Evolutionary conservation across 2,888 invertebrate genomes (phyloP).

Genomic region (Erynnis tages): DNA sequence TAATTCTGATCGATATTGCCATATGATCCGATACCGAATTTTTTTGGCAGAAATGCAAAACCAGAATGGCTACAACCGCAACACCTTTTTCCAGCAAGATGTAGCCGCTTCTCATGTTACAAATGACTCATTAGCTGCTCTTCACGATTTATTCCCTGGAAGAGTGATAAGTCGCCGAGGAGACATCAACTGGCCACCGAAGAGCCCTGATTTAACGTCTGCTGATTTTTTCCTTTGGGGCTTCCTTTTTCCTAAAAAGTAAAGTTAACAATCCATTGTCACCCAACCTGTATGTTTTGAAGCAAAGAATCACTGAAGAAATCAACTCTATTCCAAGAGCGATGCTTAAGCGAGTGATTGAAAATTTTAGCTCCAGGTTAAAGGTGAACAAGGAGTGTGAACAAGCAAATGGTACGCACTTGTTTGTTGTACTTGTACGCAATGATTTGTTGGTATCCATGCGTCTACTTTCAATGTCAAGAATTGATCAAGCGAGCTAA

Average conservation of each 20-base stretch:
- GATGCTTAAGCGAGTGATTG: slow-evolving; percentile 34
- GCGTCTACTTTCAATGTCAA: too few relatives aligned
- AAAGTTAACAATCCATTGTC: slow-evolving; percentile 37
- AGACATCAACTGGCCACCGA: slow-evolving; percentile 36
- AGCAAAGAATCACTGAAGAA: slow-evolving; percentile 38
- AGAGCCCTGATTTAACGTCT: slow-evolving; percentile 35
- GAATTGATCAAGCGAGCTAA: too few relatives aligned
- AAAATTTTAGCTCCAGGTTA: not conserved
- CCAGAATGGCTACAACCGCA: slow-evolving; percentile 35
- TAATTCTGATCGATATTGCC: slow-evolving; percentile 25
- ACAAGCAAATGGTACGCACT: not conserved
- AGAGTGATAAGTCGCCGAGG: slow-evolving; percentile 37
- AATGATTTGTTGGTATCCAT: too few relatives aligned
- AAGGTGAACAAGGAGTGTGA: not conserved
- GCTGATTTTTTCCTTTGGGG: too few relatives aligned
- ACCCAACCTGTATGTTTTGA: slow-evolving; percentile 33
- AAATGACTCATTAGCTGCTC: slow-evolving; percentile 37
- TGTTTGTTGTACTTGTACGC: too few relatives aligned
- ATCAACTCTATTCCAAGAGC: slow-evolving; percentile 36
- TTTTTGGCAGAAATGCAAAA: slow-evolving; percentile 35
- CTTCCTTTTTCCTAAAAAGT: slow-evolving; percentile 37
- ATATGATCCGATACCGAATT: slow-evolving; percentile 36
- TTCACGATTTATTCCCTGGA: slow-evolving; percentile 37
- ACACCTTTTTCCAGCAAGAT: slow-evolving; percentile 38
- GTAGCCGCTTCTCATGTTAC: slow-evolving; percentile 37